Conservation (phyloP, 2,113 vertebrate species). For the Silurus asotus region DNA sequence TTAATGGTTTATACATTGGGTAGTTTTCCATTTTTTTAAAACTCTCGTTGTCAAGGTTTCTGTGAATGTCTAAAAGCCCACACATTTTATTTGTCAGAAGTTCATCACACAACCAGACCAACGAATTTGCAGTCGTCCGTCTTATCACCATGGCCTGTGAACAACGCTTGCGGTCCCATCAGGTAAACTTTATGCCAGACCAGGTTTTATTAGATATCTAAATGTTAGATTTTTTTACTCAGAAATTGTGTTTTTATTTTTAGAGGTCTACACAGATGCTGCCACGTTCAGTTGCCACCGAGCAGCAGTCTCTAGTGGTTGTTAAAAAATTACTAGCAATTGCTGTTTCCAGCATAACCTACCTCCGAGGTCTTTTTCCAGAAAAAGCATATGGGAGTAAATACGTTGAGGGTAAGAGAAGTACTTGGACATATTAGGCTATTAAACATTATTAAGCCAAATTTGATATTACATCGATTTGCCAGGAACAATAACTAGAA, state of each 20-base stretch:
- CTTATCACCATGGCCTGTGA: conserved; percentile 62
- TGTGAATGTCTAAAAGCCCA: not conserved
- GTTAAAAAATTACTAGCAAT: conserved; percentile 93
- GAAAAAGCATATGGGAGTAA: conserved; percentile 89
- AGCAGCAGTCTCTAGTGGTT: conserved; percentile 85
- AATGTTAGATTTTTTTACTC: not conserved
- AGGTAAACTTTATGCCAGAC: conserved; percentile 55
- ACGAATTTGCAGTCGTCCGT: not conserved
- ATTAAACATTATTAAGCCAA: not conserved
- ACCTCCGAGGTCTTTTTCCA: conserved; percentile 92
- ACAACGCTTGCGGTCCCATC: conserved; percentile 56
- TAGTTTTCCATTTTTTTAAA: not conserved
- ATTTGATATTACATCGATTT: not conserved
- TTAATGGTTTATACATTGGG: not conserved
- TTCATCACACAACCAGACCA: not conserved
- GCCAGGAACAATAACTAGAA: not conserved
- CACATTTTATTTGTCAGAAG: not conserved
- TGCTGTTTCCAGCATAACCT: conserved; percentile 90
- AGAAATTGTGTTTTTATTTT: conserved; percentile 40
- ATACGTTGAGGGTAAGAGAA: conserved; percentile 87
- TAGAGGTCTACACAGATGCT: conserved; percentile 75
- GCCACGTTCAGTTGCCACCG: conserved; percentile 78
- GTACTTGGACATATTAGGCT: not conserved
- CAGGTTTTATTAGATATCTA: not conserved
- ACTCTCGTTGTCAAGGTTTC: not conserved